Evolutionary conservation across 2,888 invertebrate species (phyloP), one percentile per base, ranked within the genome.

Genomic region (Spicauda simplicius): DNA sequence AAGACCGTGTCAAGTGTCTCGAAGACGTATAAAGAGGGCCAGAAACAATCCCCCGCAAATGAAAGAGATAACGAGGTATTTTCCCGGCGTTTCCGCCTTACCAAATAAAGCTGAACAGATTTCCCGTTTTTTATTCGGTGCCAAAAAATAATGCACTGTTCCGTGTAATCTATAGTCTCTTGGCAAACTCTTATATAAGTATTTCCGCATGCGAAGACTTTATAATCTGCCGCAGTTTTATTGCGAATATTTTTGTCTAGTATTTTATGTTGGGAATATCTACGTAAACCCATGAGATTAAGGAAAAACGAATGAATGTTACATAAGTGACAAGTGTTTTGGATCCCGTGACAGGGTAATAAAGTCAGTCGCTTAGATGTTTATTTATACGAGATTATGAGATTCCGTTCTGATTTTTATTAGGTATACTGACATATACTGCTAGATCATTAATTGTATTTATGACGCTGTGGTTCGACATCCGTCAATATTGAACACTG

Each of bases 21-120:
- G 70, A 91, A 86, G 71, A 81, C 83, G 76, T 88, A 86, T 71
- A 91, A 88, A 74, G 86, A 86, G 71, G 75, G 74, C 69, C 80
- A 82, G 68, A 89, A 86, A 79, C 81, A 80, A 68, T 81, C 83
- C 25, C 76, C 82, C 58, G 89, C 90, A 79, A 81, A 87, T 80
- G 86, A 81, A 72, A 73, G 80, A 68, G 79, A 78, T 72, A 81
- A 82, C 77, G 85, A 90, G 90, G 88, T 89, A 86, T 52, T 61
- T 62, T 67, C 56, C 37, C 61, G 41, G 50, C 59, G 25, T 25
- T 67, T 67, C 61, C 67, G 61, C 41, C 54, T 54, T 41, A 54
- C 56, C 67, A 41, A 67, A 67, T 67, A 61, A 67, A 67, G 59
- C 61, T 62, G 41, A 56, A 62, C 50, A 57, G 60, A 68, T 62